Evolutionary conservation across 2,797 vertebrate genomes (phyloP), one percentile per base, ranked within the genome.

Genomic region (Acestrorhynchus altus): DNA sequence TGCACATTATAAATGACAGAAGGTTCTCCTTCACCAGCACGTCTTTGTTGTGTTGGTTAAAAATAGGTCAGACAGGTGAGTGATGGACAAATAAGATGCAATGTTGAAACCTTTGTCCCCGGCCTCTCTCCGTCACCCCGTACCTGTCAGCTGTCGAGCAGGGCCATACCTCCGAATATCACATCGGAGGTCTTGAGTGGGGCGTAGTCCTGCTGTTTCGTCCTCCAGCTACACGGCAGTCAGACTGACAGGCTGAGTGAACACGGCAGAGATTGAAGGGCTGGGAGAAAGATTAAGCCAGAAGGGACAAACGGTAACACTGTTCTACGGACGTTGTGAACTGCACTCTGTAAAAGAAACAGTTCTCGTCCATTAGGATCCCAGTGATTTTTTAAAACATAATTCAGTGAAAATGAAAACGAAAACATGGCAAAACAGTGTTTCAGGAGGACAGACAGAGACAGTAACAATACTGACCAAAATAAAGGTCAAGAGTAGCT

Each of bases 211-310:
- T 57, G 40, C 67, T 59, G 40, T n/a, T 49, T 49, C 13, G 20
- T 73, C 61, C 24, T 56, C 52, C n/a, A 67, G 40, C 60, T 42
- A 47, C 26, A 57, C 40, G 20, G 9, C 26, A 67, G 47, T 51
- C 9, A 68, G 61, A 67, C 2, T 67, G 61, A 24, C 31, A 76
- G 73, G 22, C 10, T 49, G 51, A 69, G 15, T 52, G 20, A 20
- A 44, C 4, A 28, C 20, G 10, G 52, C 31, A 59, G 56, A 54
- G 47, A 35, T 35, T 49, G 51, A 49, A 65, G 9, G 13, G 13
- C 46, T 78, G 59, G 49, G 26, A 47, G 60, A 73, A 39, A 39
- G 59, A 72, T 78, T 5, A 7, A 56, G 49, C 22, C 76, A 56
- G 35, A 71, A 46, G 39, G 39, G 47, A 71, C 35, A 63, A 77